Evolutionary conservation across 2,888 invertebrate genomes (phyloP).

Genomic region (Drosophila macrothrix): DNA sequence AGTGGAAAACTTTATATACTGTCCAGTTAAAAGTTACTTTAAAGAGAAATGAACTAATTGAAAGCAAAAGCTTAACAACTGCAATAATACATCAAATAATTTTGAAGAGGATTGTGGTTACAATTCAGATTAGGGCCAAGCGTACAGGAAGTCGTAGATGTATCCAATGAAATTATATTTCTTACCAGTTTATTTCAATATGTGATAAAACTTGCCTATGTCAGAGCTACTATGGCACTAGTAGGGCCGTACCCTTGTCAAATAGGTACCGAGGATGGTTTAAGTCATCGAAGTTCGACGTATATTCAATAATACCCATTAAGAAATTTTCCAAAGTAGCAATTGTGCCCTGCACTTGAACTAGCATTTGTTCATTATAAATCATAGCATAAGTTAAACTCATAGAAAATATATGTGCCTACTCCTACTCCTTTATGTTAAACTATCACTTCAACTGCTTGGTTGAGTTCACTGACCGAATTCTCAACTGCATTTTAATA

Average conservation of each 20-base stretch:
- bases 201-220: not conserved
- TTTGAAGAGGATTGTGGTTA: not conserved
- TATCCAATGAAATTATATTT: not conserved
- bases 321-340: not conserved
- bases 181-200: not conserved
- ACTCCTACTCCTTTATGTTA: not conserved
- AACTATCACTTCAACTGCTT: not conserved
- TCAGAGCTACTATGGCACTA: not conserved
- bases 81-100: not conserved
- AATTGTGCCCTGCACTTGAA: slow-evolving; percentile 25
- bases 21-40: slow-evolving; percentile 2
- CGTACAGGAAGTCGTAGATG: not conserved
- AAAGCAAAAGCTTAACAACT: not conserved
- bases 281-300: not conserved
- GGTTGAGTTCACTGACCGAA: slow-evolving; percentile 63
- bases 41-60: not conserved
- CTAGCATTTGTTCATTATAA: slow-evolving; percentile 11
- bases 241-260: not conserved
- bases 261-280: not conserved
- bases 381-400: slow-evolving; percentile 1
- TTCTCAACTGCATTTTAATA: slow-evolving; percentile 46
- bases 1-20: slow-evolving; percentile 16
- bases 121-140: not conserved
- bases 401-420: not conserved
- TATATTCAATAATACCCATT: too few relatives aligned